Conservation (phyloP, 1,140 invertebrate genomes). For the Contarinia nasturtii region DNA sequence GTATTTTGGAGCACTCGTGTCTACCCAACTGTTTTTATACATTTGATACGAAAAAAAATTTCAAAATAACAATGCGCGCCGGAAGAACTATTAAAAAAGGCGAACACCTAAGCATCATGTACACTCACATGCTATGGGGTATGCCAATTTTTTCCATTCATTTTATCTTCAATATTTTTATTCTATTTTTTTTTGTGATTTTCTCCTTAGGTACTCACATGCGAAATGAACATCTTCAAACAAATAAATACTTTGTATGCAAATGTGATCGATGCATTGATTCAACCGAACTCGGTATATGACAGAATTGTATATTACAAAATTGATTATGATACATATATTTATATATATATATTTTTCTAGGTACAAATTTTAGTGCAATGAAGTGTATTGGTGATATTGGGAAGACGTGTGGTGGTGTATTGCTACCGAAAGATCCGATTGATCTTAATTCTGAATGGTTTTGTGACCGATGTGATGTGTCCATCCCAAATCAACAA, state of each 20-base stretch:
- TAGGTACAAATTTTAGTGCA: constrained; percentile 44
- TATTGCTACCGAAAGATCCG: constrained; percentile 44
- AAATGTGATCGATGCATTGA: constrained; percentile 52
- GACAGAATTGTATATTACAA: too few relatives aligned
- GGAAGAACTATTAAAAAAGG: constrained; percentile 43
- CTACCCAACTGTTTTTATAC: constrained; percentile 50
- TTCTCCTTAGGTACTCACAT: too few relatives aligned
- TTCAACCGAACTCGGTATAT: constrained; percentile 45
- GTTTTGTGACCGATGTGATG: constrained; percentile 48
- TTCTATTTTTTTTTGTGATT: too few relatives aligned
- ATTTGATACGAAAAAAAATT: constrained; percentile 33
- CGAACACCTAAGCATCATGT: constrained; percentile 51
- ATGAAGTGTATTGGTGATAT: constrained; percentile 43
- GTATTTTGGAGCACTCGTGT: constrained; percentile 57
- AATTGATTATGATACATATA: too few relatives aligned
- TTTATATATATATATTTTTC: too few relatives aligned
- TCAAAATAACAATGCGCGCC: constrained; percentile 42
- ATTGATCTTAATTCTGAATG: constrained; percentile 48
- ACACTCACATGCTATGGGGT: constrained; percentile 46
- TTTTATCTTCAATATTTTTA: too few relatives aligned
- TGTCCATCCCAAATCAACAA: constrained; percentile 30
- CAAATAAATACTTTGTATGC: constrained; percentile 67
- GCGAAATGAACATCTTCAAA: constrained; percentile 52
- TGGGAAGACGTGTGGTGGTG: constrained; percentile 34
- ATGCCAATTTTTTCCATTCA: too few relatives aligned